These are phyloP conservation scores for Gonatopus flavifemur DNA, from an alignment of 1,140 invertebrate species.

Conservation along the genomic window DNA sequence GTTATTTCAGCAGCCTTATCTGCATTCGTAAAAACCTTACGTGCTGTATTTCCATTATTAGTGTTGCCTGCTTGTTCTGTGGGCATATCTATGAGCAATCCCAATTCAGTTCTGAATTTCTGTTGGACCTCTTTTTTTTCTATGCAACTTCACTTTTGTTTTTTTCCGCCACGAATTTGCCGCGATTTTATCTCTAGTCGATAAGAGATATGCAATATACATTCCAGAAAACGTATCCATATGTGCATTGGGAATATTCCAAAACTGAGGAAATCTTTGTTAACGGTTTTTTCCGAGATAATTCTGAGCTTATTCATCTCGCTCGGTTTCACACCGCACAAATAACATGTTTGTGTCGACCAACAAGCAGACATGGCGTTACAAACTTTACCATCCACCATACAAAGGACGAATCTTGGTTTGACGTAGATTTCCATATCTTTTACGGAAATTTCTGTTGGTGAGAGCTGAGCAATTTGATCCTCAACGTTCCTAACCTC, in stretches of 20 bases:
- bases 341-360: no score
- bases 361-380: no score
- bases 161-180: conserved; percentile 13
- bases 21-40: conserved; percentile 1
- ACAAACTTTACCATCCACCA: no score
- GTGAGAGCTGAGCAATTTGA: no score
- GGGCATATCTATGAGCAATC: neutral
- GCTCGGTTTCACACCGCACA: no score
- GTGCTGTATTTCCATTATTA: conserved; percentile 5
- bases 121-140: neutral
- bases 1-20: neutral
- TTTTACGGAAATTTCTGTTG: no score
- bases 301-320: conserved; percentile 27
- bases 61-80: neutral
- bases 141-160: neutral
- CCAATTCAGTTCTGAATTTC: neutral
- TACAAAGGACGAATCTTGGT: no score
- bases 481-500: no score
- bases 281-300: no score
- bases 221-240: conserved; percentile 44
- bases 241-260: conserved; percentile 46
- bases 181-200: conserved; percentile 34
- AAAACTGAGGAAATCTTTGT: no score
- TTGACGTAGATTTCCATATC: no score
- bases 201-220: conserved; percentile 37